Evolutionary conservation across 2,797 vertebrate species (phyloP).

Genomic region (Xiphophorus birchmanni): DNA sequence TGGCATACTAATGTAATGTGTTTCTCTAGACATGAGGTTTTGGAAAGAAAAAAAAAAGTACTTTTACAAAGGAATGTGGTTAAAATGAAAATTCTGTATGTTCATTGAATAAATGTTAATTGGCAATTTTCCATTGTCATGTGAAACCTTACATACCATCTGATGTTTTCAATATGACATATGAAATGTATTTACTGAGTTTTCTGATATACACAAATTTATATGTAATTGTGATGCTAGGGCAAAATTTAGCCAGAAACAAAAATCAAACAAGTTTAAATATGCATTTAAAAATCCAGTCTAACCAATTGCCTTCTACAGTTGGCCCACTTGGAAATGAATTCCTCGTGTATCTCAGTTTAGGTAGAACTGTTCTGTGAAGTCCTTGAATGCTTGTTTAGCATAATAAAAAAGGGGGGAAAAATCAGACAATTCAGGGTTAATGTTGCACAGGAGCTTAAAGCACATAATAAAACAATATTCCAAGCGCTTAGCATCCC

Average conservation of each 20-base stretch:
- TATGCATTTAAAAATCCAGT: neutral
- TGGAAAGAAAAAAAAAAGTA: neutral
- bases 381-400: neutral
- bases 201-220: neutral
- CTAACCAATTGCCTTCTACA: neutral
- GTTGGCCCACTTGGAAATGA: neutral
- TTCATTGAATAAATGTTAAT: neutral
- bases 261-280: neutral
- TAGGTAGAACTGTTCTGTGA: neutral
- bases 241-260: neutral
- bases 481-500: neutral
- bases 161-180: neutral
- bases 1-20: neutral
- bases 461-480: neutral
- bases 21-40: neutral
- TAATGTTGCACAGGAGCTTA: neutral
- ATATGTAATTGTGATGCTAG: neutral
- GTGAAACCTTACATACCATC: neutral
- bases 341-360: neutral
- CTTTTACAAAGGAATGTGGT: neutral
- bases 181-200: neutral
- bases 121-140: neutral
- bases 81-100: neutral
- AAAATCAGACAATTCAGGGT: neutral
- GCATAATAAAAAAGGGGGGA: neutral